Conservation (phyloP, 2,888 invertebrate genomes). For the Cantharis rustica region DNA sequence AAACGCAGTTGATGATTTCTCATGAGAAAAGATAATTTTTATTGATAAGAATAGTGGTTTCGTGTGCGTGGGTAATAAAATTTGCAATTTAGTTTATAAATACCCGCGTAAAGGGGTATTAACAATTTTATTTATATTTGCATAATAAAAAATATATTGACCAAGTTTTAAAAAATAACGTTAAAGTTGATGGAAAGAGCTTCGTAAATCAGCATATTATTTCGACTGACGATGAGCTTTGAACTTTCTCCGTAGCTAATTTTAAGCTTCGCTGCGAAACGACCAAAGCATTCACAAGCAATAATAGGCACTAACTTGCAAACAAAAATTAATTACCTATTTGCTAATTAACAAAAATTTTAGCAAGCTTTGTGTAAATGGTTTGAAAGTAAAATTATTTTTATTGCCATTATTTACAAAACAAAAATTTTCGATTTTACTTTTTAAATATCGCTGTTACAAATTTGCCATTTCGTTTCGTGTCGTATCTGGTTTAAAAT, state of each 20-base stretch:
- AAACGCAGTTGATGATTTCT: not conserved
- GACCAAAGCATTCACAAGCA: not conserved
- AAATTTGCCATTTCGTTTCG: not conserved
- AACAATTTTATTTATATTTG: not conserved
- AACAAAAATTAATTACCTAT: not conserved
- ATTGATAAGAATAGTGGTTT: not conserved
- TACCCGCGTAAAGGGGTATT: not conserved
- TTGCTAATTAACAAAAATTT: not conserved
- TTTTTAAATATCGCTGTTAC: not conserved
- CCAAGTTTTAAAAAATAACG: not conserved
- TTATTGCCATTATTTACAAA: not conserved
- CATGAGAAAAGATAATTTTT: not conserved
- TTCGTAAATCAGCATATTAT: not conserved
- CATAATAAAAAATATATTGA: not conserved
- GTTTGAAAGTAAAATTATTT: not conserved
- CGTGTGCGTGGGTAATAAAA: not conserved
- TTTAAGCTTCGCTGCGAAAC: not conserved
- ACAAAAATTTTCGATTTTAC: not conserved
- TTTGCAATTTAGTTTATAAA: not conserved
- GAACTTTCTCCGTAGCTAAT: not conserved
- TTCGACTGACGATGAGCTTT: not conserved
- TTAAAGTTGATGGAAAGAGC: not conserved
- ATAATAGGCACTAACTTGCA: not conserved
- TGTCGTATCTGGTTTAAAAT: not conserved
- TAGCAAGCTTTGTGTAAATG: not conserved